phyloP scores from a whole-genome alignment of 2,888 invertebrate species.

The Amiota mariae region DNA sequence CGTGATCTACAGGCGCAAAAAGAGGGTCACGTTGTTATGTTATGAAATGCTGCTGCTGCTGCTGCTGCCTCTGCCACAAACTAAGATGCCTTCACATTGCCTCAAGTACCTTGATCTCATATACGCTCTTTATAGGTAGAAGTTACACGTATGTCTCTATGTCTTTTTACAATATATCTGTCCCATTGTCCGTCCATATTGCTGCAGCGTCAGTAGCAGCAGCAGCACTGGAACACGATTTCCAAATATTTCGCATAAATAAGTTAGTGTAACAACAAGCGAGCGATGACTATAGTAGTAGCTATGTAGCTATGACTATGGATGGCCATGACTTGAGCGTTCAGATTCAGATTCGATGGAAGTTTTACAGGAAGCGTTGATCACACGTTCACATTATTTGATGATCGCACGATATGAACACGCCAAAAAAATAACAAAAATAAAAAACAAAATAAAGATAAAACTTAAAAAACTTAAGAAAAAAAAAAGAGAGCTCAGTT shows the following conservation, averaged over 20 bases:
- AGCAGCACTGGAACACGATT: constrained; percentile 66
- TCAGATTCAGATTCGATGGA: too few species aligned
- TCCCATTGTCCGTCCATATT: constrained; percentile 46
- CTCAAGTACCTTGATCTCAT: constrained; percentile 35
- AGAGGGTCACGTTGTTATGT: constrained; percentile 70
- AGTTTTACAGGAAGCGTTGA: constrained; percentile 57
- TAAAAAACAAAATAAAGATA: constrained; percentile 34
- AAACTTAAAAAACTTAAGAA: constrained; percentile 27
- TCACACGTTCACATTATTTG: constrained; percentile 70
- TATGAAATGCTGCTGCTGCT: constrained; percentile 16
- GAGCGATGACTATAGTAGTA: constrained; percentile 8
- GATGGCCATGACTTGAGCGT: too few species aligned
- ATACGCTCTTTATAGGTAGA: constrained; percentile 10
- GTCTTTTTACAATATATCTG: constrained; percentile 18
- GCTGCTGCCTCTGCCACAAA: constrained; percentile 29
- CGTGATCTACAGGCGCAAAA: constrained; percentile 72
- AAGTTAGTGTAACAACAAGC: constrained; percentile 71
- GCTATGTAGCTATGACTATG: constrained; percentile 1
- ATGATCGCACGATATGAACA: constrained; percentile 70
- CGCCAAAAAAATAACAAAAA: constrained; percentile 41
- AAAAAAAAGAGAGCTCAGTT: constrained; percentile 25
- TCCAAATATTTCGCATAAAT: constrained; percentile 71
- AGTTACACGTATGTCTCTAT: constrained; percentile 23
- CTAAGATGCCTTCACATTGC: constrained; percentile 39
- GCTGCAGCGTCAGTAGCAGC: too few species aligned